These are phyloP conservation scores for Drosophila nr. perissopoda DNA, from an alignment of 2,888 invertebrate genomes.

Conservation along the genomic window DNA sequence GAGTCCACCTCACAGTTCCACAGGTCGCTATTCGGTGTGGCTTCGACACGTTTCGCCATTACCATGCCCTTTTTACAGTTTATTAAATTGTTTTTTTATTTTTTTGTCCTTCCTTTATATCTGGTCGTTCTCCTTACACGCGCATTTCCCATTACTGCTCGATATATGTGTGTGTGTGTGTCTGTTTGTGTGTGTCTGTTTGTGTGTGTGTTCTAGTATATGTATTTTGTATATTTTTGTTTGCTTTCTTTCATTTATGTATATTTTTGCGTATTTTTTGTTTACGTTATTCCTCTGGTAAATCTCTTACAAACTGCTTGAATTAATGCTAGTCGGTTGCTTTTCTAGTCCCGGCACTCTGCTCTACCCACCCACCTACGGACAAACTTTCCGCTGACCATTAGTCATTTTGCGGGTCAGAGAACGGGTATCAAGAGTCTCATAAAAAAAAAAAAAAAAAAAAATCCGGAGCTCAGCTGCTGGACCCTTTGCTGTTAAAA, in stretches of 20 bases:
- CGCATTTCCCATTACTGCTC: slow-evolving; percentile 14
- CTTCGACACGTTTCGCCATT: slow-evolving; percentile 72
- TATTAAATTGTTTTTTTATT: slow-evolving; percentile 76
- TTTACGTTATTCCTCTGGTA: slow-evolving; percentile 51
- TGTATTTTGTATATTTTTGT: slow-evolving; percentile 36
- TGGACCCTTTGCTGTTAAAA: slow-evolving; percentile 71
- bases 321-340: slow-evolving; percentile 68
- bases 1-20: slow-evolving; percentile 25
- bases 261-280: slow-evolving; percentile 46
- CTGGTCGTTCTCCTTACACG: slow-evolving; percentile 2
- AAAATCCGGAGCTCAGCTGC: slow-evolving; percentile 40
- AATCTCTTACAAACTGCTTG: slow-evolving; percentile 76
- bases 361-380: neutral
- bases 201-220: neutral
- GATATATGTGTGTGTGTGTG: neutral
- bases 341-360: slow-evolving; percentile 22
- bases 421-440: slow-evolving; percentile 18
- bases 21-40: slow-evolving; percentile 50
- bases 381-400: slow-evolving; percentile 40
- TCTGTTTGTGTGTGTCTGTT: neutral
- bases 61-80: slow-evolving; percentile 77
- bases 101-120: slow-evolving; percentile 14
- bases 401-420: slow-evolving; percentile 62
- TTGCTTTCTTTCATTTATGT: slow-evolving; percentile 24
- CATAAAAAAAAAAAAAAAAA: neutral